These are phyloP conservation scores for Liasis olivaceus DNA, from an alignment of 2,797 vertebrate species.

Conservation along the genomic window DNA sequence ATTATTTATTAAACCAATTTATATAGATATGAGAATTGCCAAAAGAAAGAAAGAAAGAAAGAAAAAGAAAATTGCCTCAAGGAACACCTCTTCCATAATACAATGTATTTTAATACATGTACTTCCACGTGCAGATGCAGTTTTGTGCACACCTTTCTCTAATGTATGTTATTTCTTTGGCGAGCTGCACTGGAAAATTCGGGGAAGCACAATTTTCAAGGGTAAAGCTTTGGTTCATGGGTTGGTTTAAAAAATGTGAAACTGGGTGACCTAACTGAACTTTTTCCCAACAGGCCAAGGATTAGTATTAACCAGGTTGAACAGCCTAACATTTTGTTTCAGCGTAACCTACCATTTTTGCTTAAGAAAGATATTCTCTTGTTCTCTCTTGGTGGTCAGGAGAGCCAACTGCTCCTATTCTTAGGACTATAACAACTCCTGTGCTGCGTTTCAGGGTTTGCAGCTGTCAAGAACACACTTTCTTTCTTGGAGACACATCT, in stretches of 20 bases:
- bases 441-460: background rate
- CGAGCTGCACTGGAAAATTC: background rate
- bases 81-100: background rate
- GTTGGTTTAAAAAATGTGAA: background rate
- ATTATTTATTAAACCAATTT: too few relatives aligned
- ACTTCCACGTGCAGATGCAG: background rate
- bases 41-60: background rate
- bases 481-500: background rate
- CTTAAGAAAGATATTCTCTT: background rate
- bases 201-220: background rate
- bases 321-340: background rate
- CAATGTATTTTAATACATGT: background rate
- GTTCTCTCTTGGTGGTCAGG: background rate
- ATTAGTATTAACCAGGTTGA: background rate
- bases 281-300: background rate
- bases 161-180: background rate
- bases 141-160: background rate
- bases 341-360: too few relatives aligned
- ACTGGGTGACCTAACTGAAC: background rate
- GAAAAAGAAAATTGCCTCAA: background rate
- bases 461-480: background rate
- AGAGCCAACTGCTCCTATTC: background rate
- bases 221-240: background rate
- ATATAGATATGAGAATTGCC: background rate
- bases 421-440: background rate